Evolutionary conservation across 2,113 vertebrate genomes (phyloP).

Genomic region (Arenaria interpres): DNA sequence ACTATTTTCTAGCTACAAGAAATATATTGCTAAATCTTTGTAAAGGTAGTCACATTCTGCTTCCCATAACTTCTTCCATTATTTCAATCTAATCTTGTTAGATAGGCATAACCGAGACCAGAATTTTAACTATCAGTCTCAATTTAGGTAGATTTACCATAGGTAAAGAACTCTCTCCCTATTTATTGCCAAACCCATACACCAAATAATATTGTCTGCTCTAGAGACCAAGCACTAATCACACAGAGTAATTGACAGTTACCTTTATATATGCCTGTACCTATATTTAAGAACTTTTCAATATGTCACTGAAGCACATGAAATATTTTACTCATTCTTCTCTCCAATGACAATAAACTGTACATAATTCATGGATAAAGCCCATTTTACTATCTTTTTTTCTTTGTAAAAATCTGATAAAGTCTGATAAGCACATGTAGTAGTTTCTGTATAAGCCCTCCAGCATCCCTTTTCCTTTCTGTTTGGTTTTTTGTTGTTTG

Average conservation of each 20-base stretch:
- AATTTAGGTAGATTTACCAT: not conserved
- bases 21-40: not conserved
- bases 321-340: not conserved
- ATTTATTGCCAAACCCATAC: not conserved
- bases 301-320: not conserved
- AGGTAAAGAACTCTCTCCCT: not conserved
- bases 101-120: not conserved
- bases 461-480: not conserved
- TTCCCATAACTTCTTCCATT: not conserved
- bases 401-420: not conserved
- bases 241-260: not conserved
- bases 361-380: not conserved
- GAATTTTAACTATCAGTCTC: not conserved
- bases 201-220: not conserved
- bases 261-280: not conserved
- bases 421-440: not conserved
- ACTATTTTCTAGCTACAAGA: not conserved
- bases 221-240: not conserved
- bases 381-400: not conserved
- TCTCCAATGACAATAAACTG: not conserved
- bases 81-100: not conserved
- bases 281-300: not conserved
- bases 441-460: not conserved
- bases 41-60: not conserved
- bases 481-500: not conserved